Conservation (phyloP, 2,797 vertebrate species). For the Cuniculus paca region DNA sequence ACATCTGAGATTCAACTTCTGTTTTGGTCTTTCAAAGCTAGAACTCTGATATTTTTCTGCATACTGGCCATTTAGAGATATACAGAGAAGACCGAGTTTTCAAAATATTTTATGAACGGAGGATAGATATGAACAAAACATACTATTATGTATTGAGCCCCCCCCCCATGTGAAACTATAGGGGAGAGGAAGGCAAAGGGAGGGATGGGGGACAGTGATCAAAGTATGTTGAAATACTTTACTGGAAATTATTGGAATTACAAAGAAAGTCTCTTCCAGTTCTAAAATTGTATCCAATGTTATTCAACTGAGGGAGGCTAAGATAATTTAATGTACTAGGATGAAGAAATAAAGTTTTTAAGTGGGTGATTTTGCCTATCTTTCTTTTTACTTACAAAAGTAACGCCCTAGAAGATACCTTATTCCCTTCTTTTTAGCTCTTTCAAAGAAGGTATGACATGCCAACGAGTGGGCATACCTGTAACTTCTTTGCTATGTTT, state of each 20-base stretch:
- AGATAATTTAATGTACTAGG: background rate
- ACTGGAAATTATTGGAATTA: background rate
- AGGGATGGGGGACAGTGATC: background rate
- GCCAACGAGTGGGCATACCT: background rate
- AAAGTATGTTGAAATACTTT: background rate
- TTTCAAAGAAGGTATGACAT: background rate
- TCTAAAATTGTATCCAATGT: background rate
- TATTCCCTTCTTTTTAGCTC: background rate
- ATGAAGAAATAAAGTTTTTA: background rate
- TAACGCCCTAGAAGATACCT: background rate
- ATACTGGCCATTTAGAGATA: background rate
- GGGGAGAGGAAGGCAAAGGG: background rate
- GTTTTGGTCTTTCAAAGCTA: background rate
- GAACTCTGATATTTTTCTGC: slow-evolving; percentile 13
- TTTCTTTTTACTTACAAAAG: slow-evolving; percentile 26
- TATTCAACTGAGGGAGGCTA: background rate
- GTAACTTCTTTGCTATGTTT: background rate
- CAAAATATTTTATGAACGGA: background rate
- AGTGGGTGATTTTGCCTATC: slow-evolving; percentile 6
- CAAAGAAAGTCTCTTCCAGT: background rate
- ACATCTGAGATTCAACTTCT: background rate
- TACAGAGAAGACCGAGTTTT: background rate
- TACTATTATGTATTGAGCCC: background rate
- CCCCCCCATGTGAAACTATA: background rate
- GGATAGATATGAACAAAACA: background rate